These are phyloP conservation scores for Pantelozetes paolii DNA, from an alignment of 2,888 invertebrate genomes.

Conservation along the genomic window DNA sequence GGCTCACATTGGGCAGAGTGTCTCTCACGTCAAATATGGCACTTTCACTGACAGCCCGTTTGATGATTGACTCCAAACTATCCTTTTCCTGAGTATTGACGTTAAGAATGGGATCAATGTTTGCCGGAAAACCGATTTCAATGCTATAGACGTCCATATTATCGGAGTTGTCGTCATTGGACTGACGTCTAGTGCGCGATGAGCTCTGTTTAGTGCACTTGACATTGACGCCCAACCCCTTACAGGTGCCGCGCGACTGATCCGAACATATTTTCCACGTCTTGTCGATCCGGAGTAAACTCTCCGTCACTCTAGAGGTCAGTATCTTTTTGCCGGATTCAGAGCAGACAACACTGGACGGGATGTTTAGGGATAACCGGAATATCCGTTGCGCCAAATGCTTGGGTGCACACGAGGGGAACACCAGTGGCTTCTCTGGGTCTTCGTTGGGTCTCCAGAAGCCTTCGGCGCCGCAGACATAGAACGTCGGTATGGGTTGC, in stretches of 20 bases:
- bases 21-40: constrained; percentile 89
- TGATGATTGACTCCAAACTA: constrained; percentile 68
- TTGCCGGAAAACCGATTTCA: constrained; percentile 73
- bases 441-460: constrained; percentile 76
- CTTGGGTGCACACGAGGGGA: constrained; percentile 82
- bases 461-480: constrained; percentile 96
- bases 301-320: constrained; percentile 78
- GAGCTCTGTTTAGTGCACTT: constrained; percentile 67
- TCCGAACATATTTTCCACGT: constrained; percentile 97
- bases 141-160: constrained; percentile 65
- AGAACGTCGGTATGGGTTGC: constrained; percentile 89
- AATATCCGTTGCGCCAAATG: constrained; percentile 91
- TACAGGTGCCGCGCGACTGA: constrained; percentile 56
- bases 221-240: constrained; percentile 68
- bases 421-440: constrained; percentile 72
- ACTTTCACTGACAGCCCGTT: constrained; percentile 84
- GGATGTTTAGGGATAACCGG: constrained; percentile 88
- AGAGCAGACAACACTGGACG: constrained; percentile 91
- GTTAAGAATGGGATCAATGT: constrained; percentile 65
- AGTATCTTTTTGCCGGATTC: constrained; percentile 90
- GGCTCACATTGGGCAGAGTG: constrained; percentile 87
- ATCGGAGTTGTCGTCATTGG: neutral
- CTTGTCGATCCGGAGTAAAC: constrained; percentile 82
- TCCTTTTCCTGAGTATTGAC: constrained; percentile 80
- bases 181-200: constrained; percentile 51